phyloP scores from a whole-genome alignment of 2,888 invertebrate genomes.

The Eupsilia transversa region DNA sequence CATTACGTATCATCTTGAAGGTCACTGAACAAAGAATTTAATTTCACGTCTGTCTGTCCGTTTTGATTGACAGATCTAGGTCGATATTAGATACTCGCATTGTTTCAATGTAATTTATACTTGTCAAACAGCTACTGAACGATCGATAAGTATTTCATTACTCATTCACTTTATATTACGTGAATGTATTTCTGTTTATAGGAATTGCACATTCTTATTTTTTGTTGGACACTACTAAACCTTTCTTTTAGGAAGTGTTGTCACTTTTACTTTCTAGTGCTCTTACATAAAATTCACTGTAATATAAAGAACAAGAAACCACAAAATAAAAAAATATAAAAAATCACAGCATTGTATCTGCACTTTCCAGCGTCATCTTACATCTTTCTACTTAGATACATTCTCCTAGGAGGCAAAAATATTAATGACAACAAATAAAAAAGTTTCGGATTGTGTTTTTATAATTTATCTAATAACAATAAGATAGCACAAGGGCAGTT shows the following conservation, averaged over 20 bases:
- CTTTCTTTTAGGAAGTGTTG: slow-evolving; percentile 3
- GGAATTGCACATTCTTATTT: neutral
- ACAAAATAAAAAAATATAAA: neutral
- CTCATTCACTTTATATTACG: slow-evolving; percentile 16
- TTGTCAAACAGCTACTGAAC: slow-evolving; percentile 70
- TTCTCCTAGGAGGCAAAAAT: slow-evolving; percentile 5
- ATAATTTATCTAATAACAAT: slow-evolving; percentile 1
- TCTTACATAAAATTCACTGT: neutral
- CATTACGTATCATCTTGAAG: slow-evolving; percentile 78
- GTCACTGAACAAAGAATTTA: slow-evolving; percentile 70
- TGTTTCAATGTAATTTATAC: slow-evolving; percentile 74
- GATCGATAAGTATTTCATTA: slow-evolving; percentile 55
- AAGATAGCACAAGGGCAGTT: neutral
- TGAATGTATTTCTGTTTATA: slow-evolving; percentile 9
- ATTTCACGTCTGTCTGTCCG: slow-evolving; percentile 61
- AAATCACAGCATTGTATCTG: neutral
- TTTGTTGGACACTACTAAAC: neutral
- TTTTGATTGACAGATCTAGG: slow-evolving; percentile 80
- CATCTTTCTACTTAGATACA: neutral
- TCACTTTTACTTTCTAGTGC: slow-evolving; percentile 14
- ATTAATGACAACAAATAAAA: neutral
- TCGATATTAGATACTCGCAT: slow-evolving; percentile 72
- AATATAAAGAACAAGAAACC: neutral
- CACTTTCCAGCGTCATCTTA: neutral
- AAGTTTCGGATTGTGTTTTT: slow-evolving; percentile 14